Evolutionary conservation across 1,140 invertebrate genomes (phyloP).

Genomic region (Calosoma granatense): DNA sequence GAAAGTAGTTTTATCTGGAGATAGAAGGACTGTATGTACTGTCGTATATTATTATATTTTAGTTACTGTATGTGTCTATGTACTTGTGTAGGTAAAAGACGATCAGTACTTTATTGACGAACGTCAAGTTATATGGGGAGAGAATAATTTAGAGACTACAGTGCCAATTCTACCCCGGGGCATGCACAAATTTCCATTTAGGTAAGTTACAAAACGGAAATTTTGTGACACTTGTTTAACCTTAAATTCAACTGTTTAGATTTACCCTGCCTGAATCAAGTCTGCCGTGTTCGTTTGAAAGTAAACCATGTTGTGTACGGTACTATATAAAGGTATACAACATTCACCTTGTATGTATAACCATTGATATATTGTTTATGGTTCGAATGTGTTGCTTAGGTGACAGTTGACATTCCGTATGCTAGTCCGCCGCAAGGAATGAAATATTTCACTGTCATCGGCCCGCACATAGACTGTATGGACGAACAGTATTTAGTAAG

Average conservation of each 20-base stretch:
- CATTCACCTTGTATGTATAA: conserved; percentile 29
- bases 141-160: conserved; percentile 48
- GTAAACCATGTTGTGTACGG: conserved; percentile 64
- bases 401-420: conserved; percentile 72
- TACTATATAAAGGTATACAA: conserved; percentile 57
- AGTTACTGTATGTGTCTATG: conserved; percentile 2
- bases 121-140: conserved; percentile 64
- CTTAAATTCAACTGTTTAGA: conserved; percentile 23
- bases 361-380: neutral
- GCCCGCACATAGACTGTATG: conserved; percentile 79
- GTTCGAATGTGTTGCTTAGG: conserved; percentile 23
- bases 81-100: conserved; percentile 48
- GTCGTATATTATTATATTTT: conserved; percentile 3
- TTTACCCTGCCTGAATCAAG: conserved; percentile 70
- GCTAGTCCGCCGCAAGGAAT: conserved; percentile 75
- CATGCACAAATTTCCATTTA: conserved; percentile 64
- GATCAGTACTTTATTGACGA: conserved; percentile 78
- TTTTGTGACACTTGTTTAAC: neutral
- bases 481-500: conserved; percentile 73
- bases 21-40: conserved; percentile 47
- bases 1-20: conserved; percentile 70
- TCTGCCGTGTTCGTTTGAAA: conserved; percentile 73
- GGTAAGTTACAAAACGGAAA: conserved; percentile 16
- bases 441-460: conserved; percentile 78
- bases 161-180: conserved; percentile 68